A percentile compares a stretch with the other conserved stretches of the same genome.
Conservation (phyloP, 2,888 invertebrate species). For the Allophyes oxyacanthae region DNA sequence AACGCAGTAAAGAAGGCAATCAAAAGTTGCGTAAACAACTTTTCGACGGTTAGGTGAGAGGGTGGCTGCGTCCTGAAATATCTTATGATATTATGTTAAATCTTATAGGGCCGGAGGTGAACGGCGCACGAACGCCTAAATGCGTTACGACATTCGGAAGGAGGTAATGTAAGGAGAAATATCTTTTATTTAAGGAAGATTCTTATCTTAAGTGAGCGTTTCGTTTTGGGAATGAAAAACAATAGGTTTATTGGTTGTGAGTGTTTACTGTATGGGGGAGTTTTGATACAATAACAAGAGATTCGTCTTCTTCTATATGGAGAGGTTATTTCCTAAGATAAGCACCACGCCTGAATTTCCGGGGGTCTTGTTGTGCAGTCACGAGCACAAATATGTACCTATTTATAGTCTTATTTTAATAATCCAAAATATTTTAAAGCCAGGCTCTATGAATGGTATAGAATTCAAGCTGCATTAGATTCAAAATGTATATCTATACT, state of each 20-base stretch:
- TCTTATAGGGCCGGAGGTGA: constrained; percentile 64
- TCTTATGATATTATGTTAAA: constrained; percentile 75
- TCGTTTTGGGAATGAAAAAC: constrained; percentile 24
- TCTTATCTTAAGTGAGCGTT: constrained; percentile 34
- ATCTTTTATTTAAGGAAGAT: constrained; percentile 57
- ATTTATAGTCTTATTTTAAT: no score
- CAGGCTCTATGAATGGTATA: no score
- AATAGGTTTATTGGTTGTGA: constrained; percentile 13
- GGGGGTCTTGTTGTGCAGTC: no score
- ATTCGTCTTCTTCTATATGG: no score
- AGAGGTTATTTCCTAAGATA: no score
- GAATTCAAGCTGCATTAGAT: no score
- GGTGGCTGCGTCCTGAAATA: constrained; percentile 63
- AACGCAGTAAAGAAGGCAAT: constrained; percentile 84
- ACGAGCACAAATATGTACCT: no score
- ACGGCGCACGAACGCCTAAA: constrained; percentile 57
- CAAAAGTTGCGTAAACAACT: constrained; percentile 86
- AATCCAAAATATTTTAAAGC: no score
- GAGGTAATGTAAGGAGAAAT: constrained; percentile 53
- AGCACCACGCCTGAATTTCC: no score
- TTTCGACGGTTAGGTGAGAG: constrained; percentile 77
- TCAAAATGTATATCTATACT: no score
- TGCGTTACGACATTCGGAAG: constrained; percentile 62
- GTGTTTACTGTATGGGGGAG: neutral
- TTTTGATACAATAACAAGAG: neutral